phyloP scores from a whole-genome alignment of 2,113 vertebrate species.

The Gopherus flavomarginatus region DNA sequence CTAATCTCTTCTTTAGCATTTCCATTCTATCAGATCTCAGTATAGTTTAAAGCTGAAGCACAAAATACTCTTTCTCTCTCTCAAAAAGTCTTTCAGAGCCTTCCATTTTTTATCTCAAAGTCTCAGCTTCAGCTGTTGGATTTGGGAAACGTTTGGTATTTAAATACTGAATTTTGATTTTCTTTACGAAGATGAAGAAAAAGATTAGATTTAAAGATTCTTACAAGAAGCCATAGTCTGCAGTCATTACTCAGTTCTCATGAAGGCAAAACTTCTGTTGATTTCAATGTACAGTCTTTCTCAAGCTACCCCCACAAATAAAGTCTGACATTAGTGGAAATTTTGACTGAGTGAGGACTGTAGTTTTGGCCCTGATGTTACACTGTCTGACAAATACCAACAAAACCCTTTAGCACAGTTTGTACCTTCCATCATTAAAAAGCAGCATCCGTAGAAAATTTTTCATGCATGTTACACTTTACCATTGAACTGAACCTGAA shows the following conservation, averaged over 20 bases:
- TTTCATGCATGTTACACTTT: background rate
- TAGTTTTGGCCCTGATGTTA: background rate
- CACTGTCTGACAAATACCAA: background rate
- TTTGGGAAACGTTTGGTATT: constrained; percentile 42
- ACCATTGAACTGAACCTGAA: background rate
- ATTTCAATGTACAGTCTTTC: background rate
- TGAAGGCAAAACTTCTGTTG: background rate
- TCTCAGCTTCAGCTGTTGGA: constrained; percentile 1
- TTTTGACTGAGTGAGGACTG: background rate
- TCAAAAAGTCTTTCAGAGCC: background rate
- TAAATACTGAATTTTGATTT: constrained; percentile 43
- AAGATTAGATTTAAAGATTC: constrained; percentile 20
- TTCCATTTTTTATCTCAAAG: constrained; percentile 43
- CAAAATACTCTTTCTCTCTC: constrained; percentile 18
- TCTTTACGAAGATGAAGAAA: constrained; percentile 23
- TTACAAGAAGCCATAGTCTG: background rate
- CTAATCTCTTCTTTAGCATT: constrained; percentile 54
- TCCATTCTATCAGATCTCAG: constrained; percentile 39
- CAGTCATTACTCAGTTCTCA: background rate
- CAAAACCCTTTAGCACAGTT: background rate
- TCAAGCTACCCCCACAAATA: accelerated
- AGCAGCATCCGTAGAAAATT: background rate
- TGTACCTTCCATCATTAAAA: background rate
- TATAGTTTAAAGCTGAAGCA: constrained; percentile 35
- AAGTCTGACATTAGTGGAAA: background rate